A percentile compares a stretch with the other conserved stretches of the same genome.
Evolutionary conservation across 2,113 vertebrate species (phyloP).

Genomic region (Thymallus thymallus): DNA sequence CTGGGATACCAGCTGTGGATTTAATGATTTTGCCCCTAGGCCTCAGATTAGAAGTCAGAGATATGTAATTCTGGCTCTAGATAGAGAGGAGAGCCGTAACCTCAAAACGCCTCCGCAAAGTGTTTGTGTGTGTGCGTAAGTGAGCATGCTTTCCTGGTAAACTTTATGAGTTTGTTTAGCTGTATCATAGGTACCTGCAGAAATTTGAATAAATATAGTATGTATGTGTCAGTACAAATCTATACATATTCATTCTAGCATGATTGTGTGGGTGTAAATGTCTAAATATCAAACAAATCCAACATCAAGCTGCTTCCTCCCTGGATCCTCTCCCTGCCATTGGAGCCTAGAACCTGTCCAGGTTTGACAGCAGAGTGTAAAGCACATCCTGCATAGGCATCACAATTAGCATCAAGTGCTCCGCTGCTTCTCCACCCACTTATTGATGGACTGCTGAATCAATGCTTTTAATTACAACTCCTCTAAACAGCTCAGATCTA

Average conservation of each 20-base stretch:
- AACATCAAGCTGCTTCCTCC: not conserved
- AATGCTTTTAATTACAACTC: slow-evolving; percentile 64
- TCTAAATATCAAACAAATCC: no score
- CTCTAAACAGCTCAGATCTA: slow-evolving; percentile 54
- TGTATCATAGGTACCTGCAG: not conserved
- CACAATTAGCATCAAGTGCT: slow-evolving; percentile 57
- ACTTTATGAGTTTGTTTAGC: not conserved
- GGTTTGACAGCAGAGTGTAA: slow-evolving; percentile 35
- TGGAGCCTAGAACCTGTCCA: not conserved
- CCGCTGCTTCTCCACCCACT: slow-evolving; percentile 46
- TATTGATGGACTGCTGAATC: slow-evolving; percentile 62
- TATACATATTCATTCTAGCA: not conserved
- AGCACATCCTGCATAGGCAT: slow-evolving; percentile 47
- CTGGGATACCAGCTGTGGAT: slow-evolving; percentile 62
- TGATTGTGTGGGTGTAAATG: not conserved
- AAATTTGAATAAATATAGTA: not conserved
- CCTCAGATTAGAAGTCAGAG: slow-evolving; percentile 45
- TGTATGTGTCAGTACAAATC: slow-evolving; percentile 1
- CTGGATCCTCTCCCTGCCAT: slow-evolving; percentile 7
- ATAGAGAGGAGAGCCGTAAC: slow-evolving; percentile 26
- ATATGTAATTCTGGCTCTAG: slow-evolving; percentile 48
- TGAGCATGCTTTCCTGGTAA: slow-evolving; percentile 10
- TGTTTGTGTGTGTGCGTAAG: not conserved
- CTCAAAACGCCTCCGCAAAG: slow-evolving; percentile 28
- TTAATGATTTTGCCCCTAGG: slow-evolving; percentile 72